Evolutionary conservation across 2,113 vertebrate species (phyloP), one percentile per base, ranked within the genome.

Genomic region (Chroicocephalus ridibundus): DNA sequence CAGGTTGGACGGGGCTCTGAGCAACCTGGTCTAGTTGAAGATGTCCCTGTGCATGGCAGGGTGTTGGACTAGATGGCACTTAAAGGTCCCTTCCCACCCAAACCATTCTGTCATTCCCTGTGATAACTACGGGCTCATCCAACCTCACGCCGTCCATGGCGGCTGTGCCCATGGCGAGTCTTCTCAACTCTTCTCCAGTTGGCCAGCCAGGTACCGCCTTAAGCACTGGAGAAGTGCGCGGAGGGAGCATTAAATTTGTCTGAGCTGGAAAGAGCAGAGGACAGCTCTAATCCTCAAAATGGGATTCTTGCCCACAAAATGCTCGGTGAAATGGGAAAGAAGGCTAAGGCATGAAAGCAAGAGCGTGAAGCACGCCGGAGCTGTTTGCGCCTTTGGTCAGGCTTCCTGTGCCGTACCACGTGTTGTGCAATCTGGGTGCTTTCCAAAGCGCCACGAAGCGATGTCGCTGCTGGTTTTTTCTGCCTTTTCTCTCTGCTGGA

Each of bases 291-390:
- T 46, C 76, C 40, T 47, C 27, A n/a, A 7, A 57, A 25, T 1
- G 11, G 44, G 21, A 44, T 78, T 55, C 32, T 40, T 74, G 44
- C 64, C 75, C 18, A 6, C 18, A 46, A 34, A 88, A 22, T 5
- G 13, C 27, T 51, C 0, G 0, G 32, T 36, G 58, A 62, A 60
- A 78, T 1, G 70, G 49, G 65, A 78, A 54, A 1, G 13, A 32
- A 29, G 26, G 7, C 18, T 8, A 2, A 20, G 3, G 22, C 22
- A 3, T 0, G 1, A 31, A 64, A 77, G 11, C 31, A 7, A 66
- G 70, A 77, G 22, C 0, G 0, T 11, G 44, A 52, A 51, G 58
- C 51, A 12, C 1, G 5, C 22, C 1, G 3, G 21, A 32, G 40
- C n/a, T 6, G 5, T 51, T 18, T 10, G 15, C 11, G 2, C 22